phyloP scores from a whole-genome alignment of 2,888 invertebrate genomes.

The Drosophila melanosoma region DNA sequence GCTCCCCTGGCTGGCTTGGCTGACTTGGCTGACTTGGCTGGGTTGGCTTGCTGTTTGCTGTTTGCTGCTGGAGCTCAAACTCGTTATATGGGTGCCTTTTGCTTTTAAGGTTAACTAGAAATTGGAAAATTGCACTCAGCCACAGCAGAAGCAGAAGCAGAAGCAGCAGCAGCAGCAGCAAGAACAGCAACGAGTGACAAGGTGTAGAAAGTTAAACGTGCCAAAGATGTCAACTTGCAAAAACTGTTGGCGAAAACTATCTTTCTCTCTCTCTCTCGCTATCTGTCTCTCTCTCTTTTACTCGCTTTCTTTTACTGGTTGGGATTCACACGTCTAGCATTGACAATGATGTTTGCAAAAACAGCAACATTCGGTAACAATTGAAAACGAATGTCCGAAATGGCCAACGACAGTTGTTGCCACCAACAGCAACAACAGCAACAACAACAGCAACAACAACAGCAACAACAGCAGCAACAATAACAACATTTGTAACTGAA shows the following conservation, averaged over 20 bases:
- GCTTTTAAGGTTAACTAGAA: conserved; percentile 69
- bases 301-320: neutral
- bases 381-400: conserved; percentile 63
- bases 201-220: conserved; percentile 53
- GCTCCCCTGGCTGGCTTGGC: conserved; percentile 6
- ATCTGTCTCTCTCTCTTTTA: neutral
- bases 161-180: conserved; percentile 3
- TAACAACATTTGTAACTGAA: conserved; percentile 43
- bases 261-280: neutral
- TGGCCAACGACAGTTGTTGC: conserved; percentile 46
- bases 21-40: conserved; percentile 7
- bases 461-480: neutral
- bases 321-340: conserved; percentile 48
- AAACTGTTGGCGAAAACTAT: conserved; percentile 41
- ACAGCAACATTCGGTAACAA: conserved; percentile 54
- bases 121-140: conserved; percentile 74
- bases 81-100: conserved; percentile 58
- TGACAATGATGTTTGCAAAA: conserved; percentile 43
- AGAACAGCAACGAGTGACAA: conserved; percentile 16
- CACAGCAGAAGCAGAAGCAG: conserved; percentile 12
- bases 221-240: conserved; percentile 58
- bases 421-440: conserved; percentile 24
- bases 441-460: conserved; percentile 19
- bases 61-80: conserved; percentile 22
- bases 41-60: conserved; percentile 1